These are phyloP conservation scores for Anoplophora glabripennis DNA, from an alignment of 1,140 invertebrate genomes.

Conservation along the genomic window DNA sequence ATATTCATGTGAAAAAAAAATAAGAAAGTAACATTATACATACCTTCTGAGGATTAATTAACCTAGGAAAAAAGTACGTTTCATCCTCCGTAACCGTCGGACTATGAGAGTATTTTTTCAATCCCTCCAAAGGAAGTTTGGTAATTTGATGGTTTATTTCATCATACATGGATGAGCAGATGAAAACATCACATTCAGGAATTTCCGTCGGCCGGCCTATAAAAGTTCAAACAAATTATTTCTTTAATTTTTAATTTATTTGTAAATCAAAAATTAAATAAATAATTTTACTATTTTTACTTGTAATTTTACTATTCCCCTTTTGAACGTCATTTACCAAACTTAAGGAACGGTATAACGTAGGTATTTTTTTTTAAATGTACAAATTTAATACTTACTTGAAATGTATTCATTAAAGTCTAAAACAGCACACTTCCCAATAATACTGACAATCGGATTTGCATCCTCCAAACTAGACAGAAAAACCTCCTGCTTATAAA, in stretches of 20 bases:
- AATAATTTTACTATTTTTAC: too few species aligned
- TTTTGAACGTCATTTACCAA: too few species aligned
- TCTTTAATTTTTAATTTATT: neutral
- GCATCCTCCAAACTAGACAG: conserved; percentile 88
- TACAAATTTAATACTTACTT: conserved; percentile 58
- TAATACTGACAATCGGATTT: conserved; percentile 84
- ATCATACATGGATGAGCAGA: conserved; percentile 92
- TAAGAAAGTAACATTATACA: conserved; percentile 17
- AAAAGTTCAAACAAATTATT: conserved; percentile 25
- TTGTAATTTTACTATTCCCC: neutral
- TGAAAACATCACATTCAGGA: conserved; percentile 85
- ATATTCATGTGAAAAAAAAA: too few species aligned
- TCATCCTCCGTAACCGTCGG: conserved; percentile 87
- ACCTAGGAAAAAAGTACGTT: conserved; percentile 82
- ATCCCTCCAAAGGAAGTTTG: conserved; percentile 66
- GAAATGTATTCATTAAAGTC: conserved; percentile 89
- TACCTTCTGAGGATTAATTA: conserved; percentile 73
- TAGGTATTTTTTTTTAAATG: neutral
- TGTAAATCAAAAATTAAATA: too few species aligned
- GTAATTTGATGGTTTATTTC: conserved; percentile 79
- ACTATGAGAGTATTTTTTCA: conserved; percentile 82
- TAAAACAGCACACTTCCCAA: conserved; percentile 87
- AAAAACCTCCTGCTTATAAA: conserved; percentile 94
- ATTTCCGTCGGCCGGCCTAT: conserved; percentile 91
- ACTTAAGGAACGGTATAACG: too few species aligned